A percentile compares a stretch with the other conserved stretches of the same genome.
Conservation (phyloP, 2,113 vertebrate genomes). For the Merops nubicus region DNA sequence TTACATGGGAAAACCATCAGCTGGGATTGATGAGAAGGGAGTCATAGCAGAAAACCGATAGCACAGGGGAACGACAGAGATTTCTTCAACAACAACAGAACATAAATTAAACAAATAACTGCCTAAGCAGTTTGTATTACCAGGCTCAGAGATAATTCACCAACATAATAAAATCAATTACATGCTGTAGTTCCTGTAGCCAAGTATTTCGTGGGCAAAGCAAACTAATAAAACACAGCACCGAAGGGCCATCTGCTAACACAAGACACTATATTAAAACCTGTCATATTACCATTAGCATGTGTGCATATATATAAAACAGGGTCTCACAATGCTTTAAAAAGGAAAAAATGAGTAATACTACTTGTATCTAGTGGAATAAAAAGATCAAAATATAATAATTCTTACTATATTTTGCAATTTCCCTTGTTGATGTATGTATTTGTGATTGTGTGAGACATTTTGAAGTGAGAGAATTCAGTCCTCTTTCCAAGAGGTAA, state of each 20-base stretch:
- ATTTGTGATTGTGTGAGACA: background rate
- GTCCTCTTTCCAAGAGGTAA: background rate
- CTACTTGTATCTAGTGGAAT: background rate
- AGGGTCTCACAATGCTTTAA: background rate
- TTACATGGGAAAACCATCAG: background rate
- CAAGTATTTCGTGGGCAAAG: slow-evolving; percentile 31
- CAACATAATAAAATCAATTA: slow-evolving; percentile 13
- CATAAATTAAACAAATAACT: background rate
- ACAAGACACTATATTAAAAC: background rate
- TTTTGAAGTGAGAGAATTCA: background rate
- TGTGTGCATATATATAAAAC: background rate
- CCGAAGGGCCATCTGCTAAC: background rate
- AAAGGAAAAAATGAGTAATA: background rate
- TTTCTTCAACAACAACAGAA: background rate
- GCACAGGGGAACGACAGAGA: background rate
- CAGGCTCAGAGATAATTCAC: slow-evolving; percentile 8
- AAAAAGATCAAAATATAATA: background rate
- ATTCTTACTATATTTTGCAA: background rate
- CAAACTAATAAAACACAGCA: slow-evolving; percentile 3
- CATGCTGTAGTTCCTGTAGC: slow-evolving; percentile 5
- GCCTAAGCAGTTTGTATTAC: background rate
- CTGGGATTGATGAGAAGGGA: background rate
- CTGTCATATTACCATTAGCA: background rate
- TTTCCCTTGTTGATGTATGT: background rate
- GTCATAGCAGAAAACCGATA: background rate